Conservation (phyloP, 1,140 invertebrate species). For the Dendrolimus kikuchii region DNA sequence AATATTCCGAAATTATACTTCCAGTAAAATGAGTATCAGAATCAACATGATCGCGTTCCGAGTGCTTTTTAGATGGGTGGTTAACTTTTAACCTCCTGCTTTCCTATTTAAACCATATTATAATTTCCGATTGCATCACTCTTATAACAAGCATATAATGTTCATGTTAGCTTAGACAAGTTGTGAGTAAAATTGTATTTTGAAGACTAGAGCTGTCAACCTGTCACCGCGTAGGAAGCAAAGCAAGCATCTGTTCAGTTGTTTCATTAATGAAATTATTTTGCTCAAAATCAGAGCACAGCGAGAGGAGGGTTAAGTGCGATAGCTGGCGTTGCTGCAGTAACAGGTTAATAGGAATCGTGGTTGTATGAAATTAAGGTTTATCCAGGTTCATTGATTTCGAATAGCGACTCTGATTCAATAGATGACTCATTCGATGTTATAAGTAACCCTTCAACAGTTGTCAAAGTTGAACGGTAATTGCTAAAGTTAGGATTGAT, state of each 20-base stretch:
- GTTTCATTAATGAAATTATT: constrained; percentile 38
- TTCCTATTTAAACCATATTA: constrained; percentile 9
- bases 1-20: neutral
- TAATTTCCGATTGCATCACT: constrained; percentile 3
- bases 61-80: constrained; percentile 23
- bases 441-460: too few species aligned
- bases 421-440: too few species aligned
- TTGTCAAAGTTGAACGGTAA: too few species aligned
- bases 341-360: too few species aligned
- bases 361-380: too few species aligned
- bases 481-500: too few species aligned
- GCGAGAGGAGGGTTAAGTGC: constrained; percentile 17
- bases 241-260: constrained; percentile 23
- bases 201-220: constrained; percentile 26
- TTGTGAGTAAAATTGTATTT: constrained; percentile 2
- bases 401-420: too few species aligned
- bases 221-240: constrained; percentile 37
- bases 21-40: constrained; percentile 4
- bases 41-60: constrained; percentile 19
- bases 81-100: constrained; percentile 36
- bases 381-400: too few species aligned
- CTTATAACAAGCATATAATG: neutral
- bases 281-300: constrained; percentile 23
- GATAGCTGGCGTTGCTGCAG: too few species aligned
- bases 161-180: constrained; percentile 3